Evolutionary conservation across 2,888 invertebrate genomes (phyloP).

Genomic region (Nemotelus pantherinus): DNA sequence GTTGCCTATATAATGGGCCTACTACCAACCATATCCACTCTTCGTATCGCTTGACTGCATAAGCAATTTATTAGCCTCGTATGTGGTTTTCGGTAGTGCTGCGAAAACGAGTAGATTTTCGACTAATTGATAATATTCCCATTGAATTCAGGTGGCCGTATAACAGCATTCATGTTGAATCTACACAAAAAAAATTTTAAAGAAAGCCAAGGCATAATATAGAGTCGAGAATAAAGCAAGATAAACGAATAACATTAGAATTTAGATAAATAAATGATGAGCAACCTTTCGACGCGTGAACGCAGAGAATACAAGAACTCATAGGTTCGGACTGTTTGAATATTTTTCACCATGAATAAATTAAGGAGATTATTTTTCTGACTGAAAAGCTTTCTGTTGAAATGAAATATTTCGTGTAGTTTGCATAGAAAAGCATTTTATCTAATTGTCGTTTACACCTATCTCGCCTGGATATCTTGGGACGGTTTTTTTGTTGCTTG

Average conservation of each 20-base stretch:
- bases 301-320: too few relatives aligned
- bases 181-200: neutral
- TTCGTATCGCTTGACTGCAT: neutral
- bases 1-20: neutral
- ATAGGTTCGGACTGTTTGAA: too few relatives aligned
- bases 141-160: constrained; percentile 35
- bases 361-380: too few relatives aligned
- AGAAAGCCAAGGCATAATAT: neutral
- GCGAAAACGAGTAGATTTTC: constrained; percentile 31
- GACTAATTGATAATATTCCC: constrained; percentile 44
- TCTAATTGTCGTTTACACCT: constrained; percentile 34
- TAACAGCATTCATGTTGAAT: neutral
- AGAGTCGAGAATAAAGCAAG: neutral
- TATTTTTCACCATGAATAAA: too few relatives aligned
- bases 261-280: neutral
- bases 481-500: too few relatives aligned
- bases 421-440: constrained; percentile 22
- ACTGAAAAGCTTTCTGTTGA: neutral
- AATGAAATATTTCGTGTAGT: neutral
- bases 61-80: constrained; percentile 28
- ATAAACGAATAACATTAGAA: neutral
- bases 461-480: constrained; percentile 1
- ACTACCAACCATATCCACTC: neutral
- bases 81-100: constrained; percentile 17
- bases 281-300: neutral